A percentile compares a stretch with the other conserved stretches of the same genome.
Conservation (phyloP, 2,888 invertebrate genomes). For the Nematopogon swammerdamellus region DNA sequence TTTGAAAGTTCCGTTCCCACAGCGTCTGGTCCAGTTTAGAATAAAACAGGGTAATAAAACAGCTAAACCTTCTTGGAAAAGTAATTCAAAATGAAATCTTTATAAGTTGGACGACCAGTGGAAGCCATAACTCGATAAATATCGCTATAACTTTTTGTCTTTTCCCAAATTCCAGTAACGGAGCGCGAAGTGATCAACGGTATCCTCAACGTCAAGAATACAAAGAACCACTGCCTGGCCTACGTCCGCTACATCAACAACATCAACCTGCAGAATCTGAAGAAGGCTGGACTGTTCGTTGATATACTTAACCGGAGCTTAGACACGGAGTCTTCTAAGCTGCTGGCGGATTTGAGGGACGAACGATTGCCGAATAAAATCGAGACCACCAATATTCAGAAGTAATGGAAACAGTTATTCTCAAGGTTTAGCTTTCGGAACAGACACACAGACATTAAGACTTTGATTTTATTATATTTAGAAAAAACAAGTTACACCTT, state of each 20-base stretch:
- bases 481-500: too few relatives aligned
- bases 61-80: too few relatives aligned
- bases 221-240: constrained; percentile 92
- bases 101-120: too few relatives aligned
- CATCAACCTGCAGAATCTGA: constrained; percentile 92
- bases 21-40: too few relatives aligned
- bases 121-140: too few relatives aligned
- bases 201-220: constrained; percentile 87
- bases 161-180: constrained; percentile 87
- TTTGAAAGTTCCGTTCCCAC: too few relatives aligned
- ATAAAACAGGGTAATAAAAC: too few relatives aligned
- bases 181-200: constrained; percentile 98
- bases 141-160: too few relatives aligned
- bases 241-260: constrained; percentile 96
- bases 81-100: too few relatives aligned
- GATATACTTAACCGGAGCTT: constrained; percentile 91
- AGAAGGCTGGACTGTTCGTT: constrained; percentile 92
- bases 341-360: constrained; percentile 86
- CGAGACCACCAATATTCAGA: constrained; percentile 83
- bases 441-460: too few relatives aligned
- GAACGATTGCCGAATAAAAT: constrained; percentile 86
- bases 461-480: too few relatives aligned
- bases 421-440: neutral
- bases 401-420: constrained; percentile 59
- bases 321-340: constrained; percentile 89